A percentile compares a stretch with the other conserved stretches of the same genome.
Evolutionary conservation across 2,113 vertebrate genomes (phyloP).

Genomic region (Crocuta crocuta): DNA sequence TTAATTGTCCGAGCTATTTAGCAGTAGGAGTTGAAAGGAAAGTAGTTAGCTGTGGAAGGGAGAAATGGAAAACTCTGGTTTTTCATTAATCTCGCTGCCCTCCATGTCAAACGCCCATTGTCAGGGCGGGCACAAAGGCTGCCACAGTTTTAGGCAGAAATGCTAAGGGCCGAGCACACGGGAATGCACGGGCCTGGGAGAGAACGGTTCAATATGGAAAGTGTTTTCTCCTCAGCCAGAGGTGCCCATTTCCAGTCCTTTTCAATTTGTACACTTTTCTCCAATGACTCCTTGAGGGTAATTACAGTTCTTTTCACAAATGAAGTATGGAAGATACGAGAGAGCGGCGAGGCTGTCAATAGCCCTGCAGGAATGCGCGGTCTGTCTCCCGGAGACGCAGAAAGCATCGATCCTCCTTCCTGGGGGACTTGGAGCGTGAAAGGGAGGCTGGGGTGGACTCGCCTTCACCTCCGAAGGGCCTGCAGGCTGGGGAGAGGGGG

Average conservation of each 20-base stretch:
- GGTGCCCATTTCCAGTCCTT: slow-evolving; percentile 85
- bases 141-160: slow-evolving; percentile 10
- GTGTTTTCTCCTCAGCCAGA: slow-evolving; percentile 86
- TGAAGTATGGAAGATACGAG: slow-evolving; percentile 82
- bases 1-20: slow-evolving; percentile 74
- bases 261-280: slow-evolving; percentile 88
- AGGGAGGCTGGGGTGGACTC: background rate
- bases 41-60: slow-evolving; percentile 62
- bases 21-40: slow-evolving; percentile 72
- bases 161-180: background rate
- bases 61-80: slow-evolving; percentile 48
- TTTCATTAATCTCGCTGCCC: slow-evolving; percentile 64
- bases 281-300: slow-evolving; percentile 85
- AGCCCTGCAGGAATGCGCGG: slow-evolving; percentile 72
- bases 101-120: slow-evolving; percentile 54
- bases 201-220: slow-evolving; percentile 80
- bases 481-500: background rate
- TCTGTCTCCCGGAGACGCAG: slow-evolving; percentile 77
- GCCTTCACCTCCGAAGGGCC: background rate
- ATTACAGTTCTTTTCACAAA: slow-evolving; percentile 89
- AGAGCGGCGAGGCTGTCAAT: slow-evolving; percentile 79
- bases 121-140: slow-evolving; percentile 43
- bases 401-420: slow-evolving; percentile 81
- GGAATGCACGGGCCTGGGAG: slow-evolving; percentile 21
- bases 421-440: slow-evolving; percentile 80